Evolutionary conservation across 2,113 vertebrate species (phyloP).

Genomic region (Taurulus bubalis): DNA sequence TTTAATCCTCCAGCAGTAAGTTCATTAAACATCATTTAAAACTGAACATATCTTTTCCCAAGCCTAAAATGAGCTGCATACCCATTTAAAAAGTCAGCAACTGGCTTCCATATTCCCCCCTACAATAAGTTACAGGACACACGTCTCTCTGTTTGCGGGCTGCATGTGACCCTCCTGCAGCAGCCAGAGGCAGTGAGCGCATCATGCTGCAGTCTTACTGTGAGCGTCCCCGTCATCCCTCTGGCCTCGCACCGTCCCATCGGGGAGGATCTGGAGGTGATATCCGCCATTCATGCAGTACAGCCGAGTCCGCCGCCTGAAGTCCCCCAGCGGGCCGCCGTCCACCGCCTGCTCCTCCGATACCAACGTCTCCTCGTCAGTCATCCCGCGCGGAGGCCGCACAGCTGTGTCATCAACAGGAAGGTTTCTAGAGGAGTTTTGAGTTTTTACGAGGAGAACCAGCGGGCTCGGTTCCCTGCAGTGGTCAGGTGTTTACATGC

Average conservation of each 20-base stretch:
- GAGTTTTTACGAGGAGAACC: not conserved
- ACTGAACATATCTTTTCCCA: not conserved
- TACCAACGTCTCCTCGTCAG: constrained; percentile 82
- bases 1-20: not conserved
- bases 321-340: constrained; percentile 76
- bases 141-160: not conserved
- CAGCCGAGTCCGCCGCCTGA: constrained; percentile 88
- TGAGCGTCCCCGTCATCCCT: constrained; percentile 87
- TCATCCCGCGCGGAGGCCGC: constrained; percentile 68
- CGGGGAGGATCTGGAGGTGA: constrained; percentile 90
- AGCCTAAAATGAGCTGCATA: not conserved
- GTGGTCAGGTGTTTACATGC: constrained; percentile 50
- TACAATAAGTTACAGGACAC: not conserved
- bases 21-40: not conserved
- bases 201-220: constrained; percentile 84
- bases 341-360: constrained; percentile 74
- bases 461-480: constrained; percentile 15
- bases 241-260: constrained; percentile 90
- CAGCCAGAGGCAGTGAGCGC: constrained; percentile 22
- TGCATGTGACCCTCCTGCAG: constrained; percentile 21
- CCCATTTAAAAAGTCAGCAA: not conserved
- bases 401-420: not conserved
- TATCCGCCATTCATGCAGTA: constrained; percentile 95
- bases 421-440: not conserved
- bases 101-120: not conserved